These are phyloP conservation scores for Drosophila rubida DNA, from an alignment of 2,888 invertebrate species.

Conservation along the genomic window DNA sequence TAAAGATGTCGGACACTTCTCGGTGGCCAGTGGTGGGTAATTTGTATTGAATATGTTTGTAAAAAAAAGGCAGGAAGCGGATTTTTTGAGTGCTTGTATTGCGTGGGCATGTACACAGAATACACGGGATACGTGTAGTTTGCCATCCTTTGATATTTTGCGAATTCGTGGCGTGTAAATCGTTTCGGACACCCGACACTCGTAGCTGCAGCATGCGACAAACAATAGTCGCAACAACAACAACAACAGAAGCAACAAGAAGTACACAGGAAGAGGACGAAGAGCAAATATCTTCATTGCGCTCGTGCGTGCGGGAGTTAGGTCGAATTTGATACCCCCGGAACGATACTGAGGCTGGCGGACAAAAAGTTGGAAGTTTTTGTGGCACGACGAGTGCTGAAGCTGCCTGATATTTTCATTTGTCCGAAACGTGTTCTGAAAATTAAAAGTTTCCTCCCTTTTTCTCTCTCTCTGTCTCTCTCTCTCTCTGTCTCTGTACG, in stretches of 20 bases:
- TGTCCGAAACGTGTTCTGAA: slow-evolving; percentile 75
- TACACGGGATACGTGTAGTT: neutral
- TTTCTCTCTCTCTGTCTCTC: slow-evolving; percentile 3
- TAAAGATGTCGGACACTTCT: too few relatives aligned
- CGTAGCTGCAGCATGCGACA: slow-evolving; percentile 42
- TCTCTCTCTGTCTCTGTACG: slow-evolving; percentile 6
- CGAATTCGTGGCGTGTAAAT: slow-evolving; percentile 60
- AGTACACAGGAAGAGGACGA: neutral
- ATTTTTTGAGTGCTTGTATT: too few relatives aligned
- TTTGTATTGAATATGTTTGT: too few relatives aligned
- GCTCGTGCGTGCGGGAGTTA: slow-evolving; percentile 55
- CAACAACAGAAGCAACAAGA: slow-evolving; percentile 10
- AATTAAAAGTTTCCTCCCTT: slow-evolving; percentile 68
- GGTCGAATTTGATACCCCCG: slow-evolving; percentile 60
- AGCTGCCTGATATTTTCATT: slow-evolving; percentile 65
- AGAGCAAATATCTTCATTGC: slow-evolving; percentile 32
- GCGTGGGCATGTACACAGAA: too few relatives aligned
- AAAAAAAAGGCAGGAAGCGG: too few relatives aligned
- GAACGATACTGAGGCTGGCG: slow-evolving; percentile 29
- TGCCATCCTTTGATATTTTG: neutral
- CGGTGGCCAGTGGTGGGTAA: too few relatives aligned
- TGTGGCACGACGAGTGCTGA: slow-evolving; percentile 14
- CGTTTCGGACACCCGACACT: slow-evolving; percentile 70
- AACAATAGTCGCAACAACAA: slow-evolving; percentile 34
- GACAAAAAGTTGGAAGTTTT: slow-evolving; percentile 38